phyloP scores from a whole-genome alignment of 2,797 vertebrate species.

The Peromyscus aztecus region DNA sequence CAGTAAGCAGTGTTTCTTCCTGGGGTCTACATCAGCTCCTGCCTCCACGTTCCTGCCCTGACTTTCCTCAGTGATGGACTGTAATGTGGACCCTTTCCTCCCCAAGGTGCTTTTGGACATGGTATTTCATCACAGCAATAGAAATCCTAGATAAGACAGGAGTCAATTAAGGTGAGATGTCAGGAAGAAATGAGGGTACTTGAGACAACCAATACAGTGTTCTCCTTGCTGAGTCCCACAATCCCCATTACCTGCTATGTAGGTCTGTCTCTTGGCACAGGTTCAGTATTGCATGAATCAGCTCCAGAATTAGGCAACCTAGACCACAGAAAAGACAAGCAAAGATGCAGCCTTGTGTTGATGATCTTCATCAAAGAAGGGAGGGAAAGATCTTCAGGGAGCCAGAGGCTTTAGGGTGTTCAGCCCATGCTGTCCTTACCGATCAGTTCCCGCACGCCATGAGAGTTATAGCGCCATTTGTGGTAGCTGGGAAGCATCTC shows the following conservation, averaged over 20 bases:
- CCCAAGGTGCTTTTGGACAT: neutral
- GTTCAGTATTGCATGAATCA: conserved; percentile 98
- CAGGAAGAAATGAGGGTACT: neutral
- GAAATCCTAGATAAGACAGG: neutral
- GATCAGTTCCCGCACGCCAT: conserved; percentile 95
- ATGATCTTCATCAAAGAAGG: neutral
- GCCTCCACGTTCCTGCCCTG: neutral
- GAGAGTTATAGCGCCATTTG: conserved; percentile 97
- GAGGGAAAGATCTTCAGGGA: neutral
- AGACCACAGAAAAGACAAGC: conserved; percentile 67
- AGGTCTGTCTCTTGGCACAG: conserved; percentile 95
- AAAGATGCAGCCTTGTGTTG: neutral
- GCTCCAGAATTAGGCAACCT: conserved; percentile 97
- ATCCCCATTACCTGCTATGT: conserved; percentile 90
- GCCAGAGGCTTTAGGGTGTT: neutral
- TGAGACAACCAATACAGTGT: neutral
- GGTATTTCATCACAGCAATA: neutral
- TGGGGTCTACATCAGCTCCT: neutral
- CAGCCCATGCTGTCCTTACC: conserved; percentile 87
- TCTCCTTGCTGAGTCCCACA: neutral
- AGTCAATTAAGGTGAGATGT: neutral
- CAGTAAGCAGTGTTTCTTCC: neutral
- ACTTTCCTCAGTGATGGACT: neutral
- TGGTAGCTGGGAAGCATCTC: conserved; percentile 99
- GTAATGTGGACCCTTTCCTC: neutral